phyloP scores from a whole-genome alignment of 2,888 invertebrate species.

The Schizaphis graminum region DNA sequence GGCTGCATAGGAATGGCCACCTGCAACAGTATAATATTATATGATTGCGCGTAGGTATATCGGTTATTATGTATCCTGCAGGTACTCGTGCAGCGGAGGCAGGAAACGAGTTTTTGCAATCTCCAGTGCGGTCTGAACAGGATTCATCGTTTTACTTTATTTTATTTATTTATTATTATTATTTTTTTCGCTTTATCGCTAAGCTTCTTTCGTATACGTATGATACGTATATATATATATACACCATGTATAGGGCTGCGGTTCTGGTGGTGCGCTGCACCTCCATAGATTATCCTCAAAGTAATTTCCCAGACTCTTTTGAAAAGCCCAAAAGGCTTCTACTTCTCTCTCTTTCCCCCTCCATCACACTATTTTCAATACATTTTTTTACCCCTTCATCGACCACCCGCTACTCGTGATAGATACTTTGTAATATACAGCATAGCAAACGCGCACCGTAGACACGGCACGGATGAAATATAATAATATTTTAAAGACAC shows the following conservation, averaged over 20 bases:
- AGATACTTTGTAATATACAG: background rate
- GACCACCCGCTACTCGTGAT: background rate
- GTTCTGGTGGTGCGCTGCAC: background rate
- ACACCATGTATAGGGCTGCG: too few relatives aligned
- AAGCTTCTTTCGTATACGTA: background rate
- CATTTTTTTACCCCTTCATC: constrained; percentile 2
- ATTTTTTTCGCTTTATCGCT: constrained; percentile 27
- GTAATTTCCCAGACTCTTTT: constrained; percentile 58
- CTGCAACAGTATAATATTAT: background rate
- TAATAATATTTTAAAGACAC: background rate
- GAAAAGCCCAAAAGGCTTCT: constrained; percentile 52
- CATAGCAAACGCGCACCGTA: background rate
- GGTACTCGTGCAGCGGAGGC: background rate
- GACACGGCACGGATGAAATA: background rate
- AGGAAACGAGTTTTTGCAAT: constrained; percentile 42
- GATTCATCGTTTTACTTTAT: background rate
- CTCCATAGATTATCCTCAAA: constrained; percentile 57
- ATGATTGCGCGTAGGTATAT: too few relatives aligned
- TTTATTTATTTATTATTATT: constrained; percentile 20
- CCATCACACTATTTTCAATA: background rate
- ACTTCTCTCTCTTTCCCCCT: background rate
- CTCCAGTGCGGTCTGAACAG: background rate
- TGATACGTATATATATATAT: background rate
- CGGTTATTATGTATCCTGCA: background rate
- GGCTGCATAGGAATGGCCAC: background rate